Conservation (phyloP, 2,888 invertebrate species). For the Campoletis raptor region DNA sequence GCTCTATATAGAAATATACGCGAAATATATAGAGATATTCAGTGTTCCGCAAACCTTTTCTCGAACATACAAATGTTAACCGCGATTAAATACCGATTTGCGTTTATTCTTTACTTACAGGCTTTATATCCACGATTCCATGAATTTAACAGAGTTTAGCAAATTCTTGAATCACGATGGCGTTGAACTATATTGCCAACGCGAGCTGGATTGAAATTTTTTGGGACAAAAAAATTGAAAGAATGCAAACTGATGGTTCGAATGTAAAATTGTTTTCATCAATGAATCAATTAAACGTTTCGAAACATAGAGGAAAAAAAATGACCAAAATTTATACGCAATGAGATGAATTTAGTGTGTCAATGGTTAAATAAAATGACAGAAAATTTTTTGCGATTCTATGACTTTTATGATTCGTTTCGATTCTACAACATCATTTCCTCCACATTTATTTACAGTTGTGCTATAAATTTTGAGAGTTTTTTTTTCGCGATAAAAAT, state of each 20-base stretch:
- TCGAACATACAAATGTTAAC: conserved; percentile 27
- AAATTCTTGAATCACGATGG: not conserved
- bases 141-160: conserved; percentile 44
- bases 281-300: not conserved
- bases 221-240: not conserved
- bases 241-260: not conserved
- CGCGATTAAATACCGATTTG: conserved; percentile 44
- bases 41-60: conserved; percentile 37
- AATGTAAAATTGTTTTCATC: not conserved
- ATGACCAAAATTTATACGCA: too few relatives aligned
- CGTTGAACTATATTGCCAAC: not conserved
- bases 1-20: not conserved
- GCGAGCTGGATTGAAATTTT: not conserved
- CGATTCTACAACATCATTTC: not conserved
- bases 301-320: not conserved
- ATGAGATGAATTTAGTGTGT: not conserved
- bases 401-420: conserved; percentile 17
- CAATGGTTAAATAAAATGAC: not conserved
- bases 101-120: conserved; percentile 41
- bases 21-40: conserved; percentile 32
- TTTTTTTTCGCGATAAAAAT: not conserved
- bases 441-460: not conserved
- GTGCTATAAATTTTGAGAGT: not conserved
- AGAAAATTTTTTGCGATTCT: not conserved
- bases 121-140: conserved; percentile 48